Evolutionary conservation across 1,140 invertebrate genomes (phyloP), one percentile per base, ranked within the genome.

Genomic region (Drosophila punjabiensis): DNA sequence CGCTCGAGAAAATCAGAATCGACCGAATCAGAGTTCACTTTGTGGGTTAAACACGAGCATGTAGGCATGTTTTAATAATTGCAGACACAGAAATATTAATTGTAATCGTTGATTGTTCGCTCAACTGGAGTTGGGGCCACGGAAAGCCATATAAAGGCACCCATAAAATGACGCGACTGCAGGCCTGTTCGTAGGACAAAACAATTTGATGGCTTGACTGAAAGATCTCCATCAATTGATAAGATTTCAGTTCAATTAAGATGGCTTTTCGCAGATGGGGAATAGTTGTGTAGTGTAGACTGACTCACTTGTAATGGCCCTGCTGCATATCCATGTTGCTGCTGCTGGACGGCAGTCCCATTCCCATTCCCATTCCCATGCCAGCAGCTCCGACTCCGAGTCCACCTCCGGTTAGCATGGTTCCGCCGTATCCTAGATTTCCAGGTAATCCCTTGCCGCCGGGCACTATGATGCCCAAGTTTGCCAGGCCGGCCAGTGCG

Each of bases 221-320:
- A 75, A 58, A 76, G 60, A 63, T 68, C 82, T 88, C 63, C 68
- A 70, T 89, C 85, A 88, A 88, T 88, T 88, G 85, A 88, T 79
- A 83, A 90, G 81, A 85, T 89, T 88, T 90, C 67, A 71, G 67
- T 76, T 73, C 84, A 88, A 88, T 88, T 88, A 75, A 84, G 78
- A 61, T 63, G 58, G 58, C 37, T 58, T 58, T 47, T 37, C 28
- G 47, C 47, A 55, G 37, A 28, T 58, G 33, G 64, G 59, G 61
- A 62, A 66, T 80, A 79, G 63, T 35, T 56, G 5, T 28, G 24
- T 24, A n/a, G 18, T 76, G 53, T 74, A 63, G 60, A 74, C 64
- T 73, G 78, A 90, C 86, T 90, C 67, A 90, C 86, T 81, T 75
- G 70, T 86, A 86, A 56, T 79, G 73, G 52, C 69, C 71, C 43